Base-by-base conservation (phyloP, 2,888 invertebrate genomes). In the Orthosia cruda region DNA sequence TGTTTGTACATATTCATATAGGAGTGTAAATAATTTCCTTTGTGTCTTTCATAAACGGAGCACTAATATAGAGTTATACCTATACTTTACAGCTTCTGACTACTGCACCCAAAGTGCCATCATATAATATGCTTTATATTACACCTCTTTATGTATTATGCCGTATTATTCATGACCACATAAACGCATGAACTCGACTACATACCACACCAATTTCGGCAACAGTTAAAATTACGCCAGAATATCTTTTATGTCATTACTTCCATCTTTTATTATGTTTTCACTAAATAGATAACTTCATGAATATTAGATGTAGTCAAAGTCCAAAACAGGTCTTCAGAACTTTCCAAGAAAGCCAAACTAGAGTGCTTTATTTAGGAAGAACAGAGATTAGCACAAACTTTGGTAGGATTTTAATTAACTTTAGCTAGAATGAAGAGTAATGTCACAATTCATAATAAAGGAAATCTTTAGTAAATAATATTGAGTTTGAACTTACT, bases 121-220 rank as follows among this genome's bases (percentile, higher is more conserved):
- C 73, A 76, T 84, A 81, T 86, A 80, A 81, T 84, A 83, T 74
- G 70, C 75, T 81, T 71, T 75, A 84, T 86, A 86, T 89, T 84
- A 83, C 79, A 76, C 55, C 55, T 69, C 85, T 86, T 88, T 89
- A 90, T 87, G 85, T 88, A 88, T 89, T 87, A 73, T 69, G 66
- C 78, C 85, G 66, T 81, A 89, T 88, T 89, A 90, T 87, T 85
- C 85, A 87, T 85, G 72, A 70, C 77, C 81, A 71, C 81, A 83
- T 87, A 86, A 86, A 87, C 84, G 86, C 88, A 87, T 83, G 81
- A 86, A 81, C 81, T 74, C 63, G 64, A 81, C 71, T 75, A 76
- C 69, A 80, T 67, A 68, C 77, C 77, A 80, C 77, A 69, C 71
- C 86, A 90, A 91, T 88, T 89, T 90, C 76, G 54, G 47, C 61